Evolutionary conservation across 30 jellyfish, hydroid and myxozoan species (phyloP).

Genomic region (Morbakka virulenta): DNA sequence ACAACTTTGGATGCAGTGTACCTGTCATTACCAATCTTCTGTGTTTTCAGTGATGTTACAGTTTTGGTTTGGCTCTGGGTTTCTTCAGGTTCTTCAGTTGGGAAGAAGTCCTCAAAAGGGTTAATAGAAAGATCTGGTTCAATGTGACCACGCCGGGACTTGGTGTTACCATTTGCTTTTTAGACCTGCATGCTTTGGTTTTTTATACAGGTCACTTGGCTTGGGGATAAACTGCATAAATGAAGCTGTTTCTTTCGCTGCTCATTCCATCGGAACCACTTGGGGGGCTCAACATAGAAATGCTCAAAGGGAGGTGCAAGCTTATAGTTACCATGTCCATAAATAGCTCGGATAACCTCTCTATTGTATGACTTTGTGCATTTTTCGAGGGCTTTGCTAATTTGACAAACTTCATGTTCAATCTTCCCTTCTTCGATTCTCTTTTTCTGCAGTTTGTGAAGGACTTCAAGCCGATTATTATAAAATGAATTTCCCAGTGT

Average conservation of each 20-base stretch:
- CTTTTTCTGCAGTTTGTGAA: constrained; percentile 19
- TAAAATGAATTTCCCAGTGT: not conserved
- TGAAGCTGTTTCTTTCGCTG: constrained; percentile 40
- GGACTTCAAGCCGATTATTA: constrained; percentile 13
- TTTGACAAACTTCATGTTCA: constrained; percentile 8
- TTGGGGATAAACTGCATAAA: constrained; percentile 2
- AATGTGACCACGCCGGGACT: constrained; percentile 1
- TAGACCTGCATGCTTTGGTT: constrained; percentile 27
- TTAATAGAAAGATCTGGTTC: constrained; percentile 16
- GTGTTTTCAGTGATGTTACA: constrained; percentile 13
- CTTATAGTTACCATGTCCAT: constrained; percentile 29
- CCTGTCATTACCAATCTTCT: constrained; percentile 38
- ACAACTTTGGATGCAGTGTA: constrained; percentile 16
- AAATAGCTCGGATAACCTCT: constrained; percentile 42
- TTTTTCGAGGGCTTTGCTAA: constrained; percentile 7
- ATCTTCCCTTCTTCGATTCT: constrained; percentile 4
- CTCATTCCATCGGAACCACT: constrained; percentile 43
- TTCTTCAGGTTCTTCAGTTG: constrained; percentile 27
- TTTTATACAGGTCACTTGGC: constrained; percentile 23
- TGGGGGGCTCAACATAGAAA: constrained; percentile 33
- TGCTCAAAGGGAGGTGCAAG: constrained; percentile 29
- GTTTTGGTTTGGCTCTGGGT: constrained; percentile 36
- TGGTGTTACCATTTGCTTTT: not conserved
- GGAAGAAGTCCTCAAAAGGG: constrained; percentile 30
- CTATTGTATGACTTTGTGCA: constrained; percentile 4